Evolutionary conservation across 2,797 vertebrate species (phyloP).

Genomic region (Pseudochirops cupreus): DNA sequence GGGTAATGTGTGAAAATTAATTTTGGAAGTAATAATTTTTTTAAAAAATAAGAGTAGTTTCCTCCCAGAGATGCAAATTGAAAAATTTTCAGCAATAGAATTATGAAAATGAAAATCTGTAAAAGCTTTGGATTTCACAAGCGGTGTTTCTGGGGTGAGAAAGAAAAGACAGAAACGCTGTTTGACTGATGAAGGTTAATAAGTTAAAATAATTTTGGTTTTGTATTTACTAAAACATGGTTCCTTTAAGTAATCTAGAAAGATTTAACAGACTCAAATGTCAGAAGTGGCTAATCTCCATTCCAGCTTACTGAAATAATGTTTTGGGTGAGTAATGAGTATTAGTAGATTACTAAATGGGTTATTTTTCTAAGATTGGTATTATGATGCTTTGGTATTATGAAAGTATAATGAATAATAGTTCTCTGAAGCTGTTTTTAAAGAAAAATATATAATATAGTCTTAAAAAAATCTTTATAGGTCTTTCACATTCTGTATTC

Average conservation of each 20-base stretch:
- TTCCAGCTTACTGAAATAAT: conserved; percentile 42
- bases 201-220: conserved; percentile 34
- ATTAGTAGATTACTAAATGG: conserved; percentile 36
- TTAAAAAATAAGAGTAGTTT: conserved; percentile 48
- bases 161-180: conserved; percentile 16
- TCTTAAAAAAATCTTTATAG: conserved; percentile 61
- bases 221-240: conserved; percentile 49
- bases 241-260: conserved; percentile 47
- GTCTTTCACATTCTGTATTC: conserved; percentile 73
- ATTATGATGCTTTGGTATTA: conserved; percentile 22
- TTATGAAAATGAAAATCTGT: not conserved
- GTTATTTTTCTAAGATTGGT: conserved; percentile 7
- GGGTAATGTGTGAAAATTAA: conserved; percentile 58
- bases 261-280: conserved; percentile 39
- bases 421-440: conserved; percentile 40
- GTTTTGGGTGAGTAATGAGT: conserved; percentile 21
- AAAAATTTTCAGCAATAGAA: conserved; percentile 36
- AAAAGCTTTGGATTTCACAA: not conserved
- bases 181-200: not conserved
- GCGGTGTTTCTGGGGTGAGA: conserved; percentile 20
- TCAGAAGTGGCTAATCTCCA: conserved; percentile 36
- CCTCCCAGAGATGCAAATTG: conserved; percentile 47
- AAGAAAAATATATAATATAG: conserved; percentile 49
- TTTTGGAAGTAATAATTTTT: conserved; percentile 45
- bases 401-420: conserved; percentile 30